Conservation (phyloP, 1,140 invertebrate species). For the Hyles euphorbiae region DNA sequence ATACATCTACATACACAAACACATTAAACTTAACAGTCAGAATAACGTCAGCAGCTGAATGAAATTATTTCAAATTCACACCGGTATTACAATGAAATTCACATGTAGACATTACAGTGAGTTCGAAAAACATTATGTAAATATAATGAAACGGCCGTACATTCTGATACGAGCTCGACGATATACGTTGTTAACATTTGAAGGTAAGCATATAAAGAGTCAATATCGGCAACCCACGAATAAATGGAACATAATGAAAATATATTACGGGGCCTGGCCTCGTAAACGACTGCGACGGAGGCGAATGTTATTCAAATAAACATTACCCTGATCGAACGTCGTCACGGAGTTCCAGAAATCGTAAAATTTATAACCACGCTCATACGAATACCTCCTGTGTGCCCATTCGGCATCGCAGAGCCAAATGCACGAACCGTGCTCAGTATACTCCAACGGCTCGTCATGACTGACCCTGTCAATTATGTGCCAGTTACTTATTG, state of each 20-base stretch:
- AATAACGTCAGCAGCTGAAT: neutral
- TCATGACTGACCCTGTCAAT: too few relatives aligned
- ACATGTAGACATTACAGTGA: constrained; percentile 17
- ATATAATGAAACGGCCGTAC: constrained; percentile 41
- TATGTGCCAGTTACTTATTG: too few relatives aligned
- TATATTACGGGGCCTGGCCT: constrained; percentile 47
- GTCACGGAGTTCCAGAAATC: constrained; percentile 46
- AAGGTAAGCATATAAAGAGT: constrained; percentile 58
- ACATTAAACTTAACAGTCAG: neutral
- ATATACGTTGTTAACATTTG: constrained; percentile 50
- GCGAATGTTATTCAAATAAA: constrained; percentile 61
- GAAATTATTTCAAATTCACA: constrained; percentile 6
- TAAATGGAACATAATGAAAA: constrained; percentile 65
- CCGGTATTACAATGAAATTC: constrained; percentile 13
- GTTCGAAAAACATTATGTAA: constrained; percentile 36
- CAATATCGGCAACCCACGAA: constrained; percentile 52
- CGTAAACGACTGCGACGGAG: constrained; percentile 47
- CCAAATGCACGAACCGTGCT: constrained; percentile 1
- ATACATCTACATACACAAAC: neutral
- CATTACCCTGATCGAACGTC: constrained; percentile 46
- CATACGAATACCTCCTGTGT: constrained; percentile 20
- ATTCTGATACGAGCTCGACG: constrained; percentile 30
- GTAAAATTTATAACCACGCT: constrained; percentile 55
- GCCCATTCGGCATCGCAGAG: constrained; percentile 4
- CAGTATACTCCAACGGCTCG: neutral